Percentiles rank a stretch among this genome's conserved stretches.
phyloP scores from a whole-genome alignment of 2,113 vertebrate species.

The Colossoma macropomum region DNA sequence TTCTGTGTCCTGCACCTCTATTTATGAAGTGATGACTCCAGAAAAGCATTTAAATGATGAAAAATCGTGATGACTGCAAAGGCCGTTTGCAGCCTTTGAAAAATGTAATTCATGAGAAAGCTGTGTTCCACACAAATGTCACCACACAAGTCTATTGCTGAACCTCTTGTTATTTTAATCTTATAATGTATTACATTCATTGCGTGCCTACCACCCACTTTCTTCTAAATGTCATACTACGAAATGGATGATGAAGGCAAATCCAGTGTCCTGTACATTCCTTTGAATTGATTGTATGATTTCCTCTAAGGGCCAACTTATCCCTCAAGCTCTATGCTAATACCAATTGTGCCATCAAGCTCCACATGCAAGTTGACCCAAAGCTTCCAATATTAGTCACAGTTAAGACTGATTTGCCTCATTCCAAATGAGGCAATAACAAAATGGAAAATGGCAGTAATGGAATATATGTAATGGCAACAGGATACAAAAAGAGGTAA shows the following conservation, averaged over 20 bases:
- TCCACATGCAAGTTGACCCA: neutral
- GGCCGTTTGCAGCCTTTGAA: slow-evolving; percentile 10
- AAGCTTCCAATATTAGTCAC: neutral
- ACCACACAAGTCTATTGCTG: neutral
- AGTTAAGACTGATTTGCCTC: neutral
- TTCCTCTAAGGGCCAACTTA: neutral
- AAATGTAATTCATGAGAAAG: neutral
- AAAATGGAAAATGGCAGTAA: neutral
- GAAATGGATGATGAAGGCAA: neutral
- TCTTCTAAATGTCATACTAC: neutral
- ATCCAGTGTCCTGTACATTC: neutral
- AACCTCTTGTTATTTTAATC: neutral
- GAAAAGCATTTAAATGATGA: neutral
- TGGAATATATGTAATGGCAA: no score
- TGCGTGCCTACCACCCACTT: neutral
- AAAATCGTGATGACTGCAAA: neutral
- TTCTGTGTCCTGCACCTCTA: neutral
- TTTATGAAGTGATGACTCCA: neutral
- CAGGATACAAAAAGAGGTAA: no score
- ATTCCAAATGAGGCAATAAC: neutral
- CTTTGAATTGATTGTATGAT: neutral
- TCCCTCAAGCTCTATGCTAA: neutral
- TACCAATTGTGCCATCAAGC: neutral
- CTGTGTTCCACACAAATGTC: slow-evolving; percentile 18
- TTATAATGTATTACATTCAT: neutral